Evolutionary conservation across 2,888 invertebrate species (phyloP), one percentile per base, ranked within the genome.

Genomic region (Zygothrica quintamaculata): DNA sequence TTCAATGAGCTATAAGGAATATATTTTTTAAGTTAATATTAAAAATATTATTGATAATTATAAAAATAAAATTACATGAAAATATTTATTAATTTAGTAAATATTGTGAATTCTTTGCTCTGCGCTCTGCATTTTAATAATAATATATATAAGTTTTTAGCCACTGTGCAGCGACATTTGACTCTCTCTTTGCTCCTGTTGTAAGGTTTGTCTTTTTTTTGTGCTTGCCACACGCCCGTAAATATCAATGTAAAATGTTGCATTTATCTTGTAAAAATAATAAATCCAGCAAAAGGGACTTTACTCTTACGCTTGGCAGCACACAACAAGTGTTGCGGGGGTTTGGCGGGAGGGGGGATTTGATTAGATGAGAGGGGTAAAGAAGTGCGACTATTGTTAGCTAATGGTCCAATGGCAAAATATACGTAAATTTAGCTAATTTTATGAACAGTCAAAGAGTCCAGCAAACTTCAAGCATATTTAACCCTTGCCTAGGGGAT

Each of bases 261-360:
- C 82, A 84, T 84, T 84, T 86, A 84, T 86, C 87, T 84, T 84
- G 87, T 86, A 80, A 84, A 86, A 84, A 84, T 86, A 84, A 84
- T 84, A 84, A 84, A 84, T 84, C 87, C 78, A 46, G 65, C 47
- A 68, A 73, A 57, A 73, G 76, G 82, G 85, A 82, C 80, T 85
- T 82, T 82, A 51, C 77, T 78, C 81, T 66, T 70, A 85, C 85
- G 80, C 80, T 82, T 82, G 76, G 79, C 60, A 68, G 69, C 70
- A 62, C 79, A 73, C 13, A 4, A 18, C n/a, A 13, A 39, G 12
- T 6, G 11, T 1, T 5, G 6, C 5, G n/a, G 5, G 5, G 34
- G 6, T n/a, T 6, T 15, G 31, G n/a, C 15, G 3, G 9, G 29
- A 9, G 29, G 29, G 1, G 29, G 29, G n/a, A 18, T 18, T 31